phyloP scores from a whole-genome alignment of 1,140 invertebrate species.

The Hypsibius dujardini region DNA sequence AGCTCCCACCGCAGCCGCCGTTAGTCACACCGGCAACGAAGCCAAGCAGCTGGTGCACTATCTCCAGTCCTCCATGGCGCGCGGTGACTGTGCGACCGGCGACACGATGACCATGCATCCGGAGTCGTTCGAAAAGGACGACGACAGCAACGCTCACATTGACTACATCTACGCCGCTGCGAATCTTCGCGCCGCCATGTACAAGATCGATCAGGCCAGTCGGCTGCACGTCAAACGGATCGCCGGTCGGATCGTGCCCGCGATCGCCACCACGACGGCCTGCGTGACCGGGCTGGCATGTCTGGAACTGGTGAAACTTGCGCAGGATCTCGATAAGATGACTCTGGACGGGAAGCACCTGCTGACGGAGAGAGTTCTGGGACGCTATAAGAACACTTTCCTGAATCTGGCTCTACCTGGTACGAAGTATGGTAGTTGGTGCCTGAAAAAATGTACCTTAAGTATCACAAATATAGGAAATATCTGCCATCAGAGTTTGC shows the following conservation, averaged over 20 bases:
- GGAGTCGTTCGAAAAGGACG: conserved; percentile 34
- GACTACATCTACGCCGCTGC: conserved; percentile 31
- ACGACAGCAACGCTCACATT: conserved; percentile 33
- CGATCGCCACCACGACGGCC: conserved; percentile 34
- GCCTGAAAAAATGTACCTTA: neutral
- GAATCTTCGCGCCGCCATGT: conserved; percentile 32
- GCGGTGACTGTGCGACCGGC: neutral
- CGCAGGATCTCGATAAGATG: conserved; percentile 23
- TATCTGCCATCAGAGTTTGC: neutral
- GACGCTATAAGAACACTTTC: conserved; percentile 30
- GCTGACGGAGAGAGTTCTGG: conserved; percentile 22
- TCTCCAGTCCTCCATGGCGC: neutral
- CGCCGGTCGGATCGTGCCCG: conserved; percentile 32
- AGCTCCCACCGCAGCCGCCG: neutral
- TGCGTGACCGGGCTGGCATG: conserved; percentile 32
- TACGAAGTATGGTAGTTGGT: conserved; percentile 11
- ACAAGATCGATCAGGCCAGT: conserved; percentile 30
- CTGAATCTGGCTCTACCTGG: conserved; percentile 31
- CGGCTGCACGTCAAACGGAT: conserved; percentile 31
- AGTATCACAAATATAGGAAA: neutral
- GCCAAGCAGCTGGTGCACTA: neutral
- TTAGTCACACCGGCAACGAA: neutral
- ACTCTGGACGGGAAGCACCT: neutral
- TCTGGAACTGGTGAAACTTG: conserved; percentile 31
- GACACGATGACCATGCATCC: conserved; percentile 24